Evolutionary conservation across 2,113 vertebrate species (phyloP).

Genomic region (Malaclemys terrapin): DNA sequence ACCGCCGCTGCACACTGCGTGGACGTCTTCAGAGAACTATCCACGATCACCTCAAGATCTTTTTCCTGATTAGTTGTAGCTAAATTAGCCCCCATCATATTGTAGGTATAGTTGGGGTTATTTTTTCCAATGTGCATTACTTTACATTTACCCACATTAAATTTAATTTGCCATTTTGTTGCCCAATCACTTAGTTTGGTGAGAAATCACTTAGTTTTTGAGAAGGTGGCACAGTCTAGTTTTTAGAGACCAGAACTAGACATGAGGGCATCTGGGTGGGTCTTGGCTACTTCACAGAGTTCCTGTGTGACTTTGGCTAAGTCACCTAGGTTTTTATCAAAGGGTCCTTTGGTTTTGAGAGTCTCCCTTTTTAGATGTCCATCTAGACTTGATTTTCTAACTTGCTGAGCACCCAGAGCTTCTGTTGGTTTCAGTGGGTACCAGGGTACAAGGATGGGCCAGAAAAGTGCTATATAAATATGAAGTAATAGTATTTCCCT

Average conservation of each 20-base stretch:
- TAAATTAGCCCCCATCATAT: too few relatives aligned
- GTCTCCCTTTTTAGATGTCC: background rate
- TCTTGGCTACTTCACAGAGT: background rate
- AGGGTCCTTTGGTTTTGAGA: background rate
- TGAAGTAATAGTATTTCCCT: background rate
- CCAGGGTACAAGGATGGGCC: background rate
- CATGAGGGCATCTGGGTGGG: background rate
- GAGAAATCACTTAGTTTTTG: too few relatives aligned
- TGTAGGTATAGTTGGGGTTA: too few relatives aligned
- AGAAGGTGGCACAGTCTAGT: background rate
- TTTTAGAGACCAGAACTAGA: accelerated
- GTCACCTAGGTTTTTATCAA: background rate
- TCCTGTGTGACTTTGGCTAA: background rate
- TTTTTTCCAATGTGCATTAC: too few relatives aligned
- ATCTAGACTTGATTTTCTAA: background rate
- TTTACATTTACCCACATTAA: too few relatives aligned
- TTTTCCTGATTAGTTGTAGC: too few relatives aligned
- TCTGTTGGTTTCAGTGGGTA: background rate
- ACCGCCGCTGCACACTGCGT: too few relatives aligned
- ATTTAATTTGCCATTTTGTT: too few relatives aligned
- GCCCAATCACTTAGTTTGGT: too few relatives aligned
- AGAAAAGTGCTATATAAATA: background rate
- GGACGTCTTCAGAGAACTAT: too few relatives aligned
- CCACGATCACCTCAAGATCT: too few relatives aligned
- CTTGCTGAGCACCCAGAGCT: background rate